Evolutionary conservation across 2,797 vertebrate genomes (phyloP).

Genomic region (Prunella strophiata): DNA sequence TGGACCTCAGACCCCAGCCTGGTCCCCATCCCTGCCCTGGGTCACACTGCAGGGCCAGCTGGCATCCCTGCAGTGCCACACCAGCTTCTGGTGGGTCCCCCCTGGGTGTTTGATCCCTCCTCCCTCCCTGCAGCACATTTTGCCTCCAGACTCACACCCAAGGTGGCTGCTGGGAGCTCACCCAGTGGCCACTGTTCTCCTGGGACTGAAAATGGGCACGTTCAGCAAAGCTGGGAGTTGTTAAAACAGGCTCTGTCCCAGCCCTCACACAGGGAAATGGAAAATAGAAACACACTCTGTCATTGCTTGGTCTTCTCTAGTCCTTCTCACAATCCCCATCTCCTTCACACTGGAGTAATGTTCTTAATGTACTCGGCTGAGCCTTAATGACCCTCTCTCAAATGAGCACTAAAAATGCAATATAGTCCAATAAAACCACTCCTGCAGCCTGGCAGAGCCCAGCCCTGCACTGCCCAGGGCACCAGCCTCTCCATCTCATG

Average conservation of each 20-base stretch:
- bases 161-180: neutral
- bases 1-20: neutral
- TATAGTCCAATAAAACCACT: constrained; percentile 23
- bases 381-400: constrained; percentile 38
- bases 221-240: neutral
- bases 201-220: neutral
- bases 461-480: neutral
- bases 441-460: neutral
- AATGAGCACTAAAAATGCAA: constrained; percentile 45
- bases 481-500: neutral
- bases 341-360: neutral
- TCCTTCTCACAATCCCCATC: neutral
- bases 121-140: neutral
- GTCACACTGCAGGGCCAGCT: neutral
- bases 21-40: neutral
- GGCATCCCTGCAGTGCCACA: neutral
- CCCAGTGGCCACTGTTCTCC: neutral
- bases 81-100: neutral
- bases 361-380: neutral
- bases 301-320: neutral
- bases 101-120: neutral
- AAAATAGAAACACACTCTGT: neutral
- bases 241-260: neutral
- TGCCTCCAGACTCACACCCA: neutral
- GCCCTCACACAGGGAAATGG: neutral